Percentiles rank a stretch among this genome's conserved stretches.
These are phyloP conservation scores for Tenthredo scrophulariae DNA, from an alignment of 2,888 invertebrate genomes.

Conservation along the genomic window DNA sequence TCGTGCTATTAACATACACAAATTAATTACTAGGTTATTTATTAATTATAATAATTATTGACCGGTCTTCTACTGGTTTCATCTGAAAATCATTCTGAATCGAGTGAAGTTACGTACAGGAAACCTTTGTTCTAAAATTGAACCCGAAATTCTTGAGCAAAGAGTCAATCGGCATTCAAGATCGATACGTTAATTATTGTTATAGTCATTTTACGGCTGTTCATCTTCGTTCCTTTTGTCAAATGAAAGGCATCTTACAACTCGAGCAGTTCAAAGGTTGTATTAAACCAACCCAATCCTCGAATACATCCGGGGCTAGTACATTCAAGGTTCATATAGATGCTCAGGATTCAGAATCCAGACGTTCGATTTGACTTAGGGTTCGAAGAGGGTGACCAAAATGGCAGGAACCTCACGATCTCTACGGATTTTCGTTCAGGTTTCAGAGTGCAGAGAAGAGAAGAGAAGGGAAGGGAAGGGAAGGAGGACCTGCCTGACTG, in stretches of 20 bases:
- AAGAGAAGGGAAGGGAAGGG: neutral
- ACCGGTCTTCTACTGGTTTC: neutral
- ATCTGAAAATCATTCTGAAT: neutral
- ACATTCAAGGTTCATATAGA: constrained; percentile 3
- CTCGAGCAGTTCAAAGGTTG: neutral
- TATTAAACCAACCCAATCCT: neutral
- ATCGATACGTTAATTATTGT: neutral
- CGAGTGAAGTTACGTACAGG: neutral
- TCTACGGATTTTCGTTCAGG: neutral
- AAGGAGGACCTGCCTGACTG: neutral
- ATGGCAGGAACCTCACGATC: neutral
- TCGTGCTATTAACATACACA: neutral
- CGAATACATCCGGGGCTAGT: constrained; percentile 15
- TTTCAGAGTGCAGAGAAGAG: neutral
- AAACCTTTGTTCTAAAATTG: neutral
- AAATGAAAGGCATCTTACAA: neutral
- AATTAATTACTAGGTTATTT: constrained; percentile 31
- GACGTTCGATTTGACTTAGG: constrained; percentile 10
- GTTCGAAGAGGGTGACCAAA: neutral
- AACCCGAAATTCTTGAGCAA: neutral
- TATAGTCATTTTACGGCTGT: neutral
- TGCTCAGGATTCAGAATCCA: neutral
- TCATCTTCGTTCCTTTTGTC: neutral
- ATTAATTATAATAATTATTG: constrained; percentile 34
- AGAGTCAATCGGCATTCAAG: neutral